Evolutionary conservation across 2,888 invertebrate species (phyloP), one percentile per base, ranked within the genome.

Genomic region (Pachliopta kotzebuea): DNA sequence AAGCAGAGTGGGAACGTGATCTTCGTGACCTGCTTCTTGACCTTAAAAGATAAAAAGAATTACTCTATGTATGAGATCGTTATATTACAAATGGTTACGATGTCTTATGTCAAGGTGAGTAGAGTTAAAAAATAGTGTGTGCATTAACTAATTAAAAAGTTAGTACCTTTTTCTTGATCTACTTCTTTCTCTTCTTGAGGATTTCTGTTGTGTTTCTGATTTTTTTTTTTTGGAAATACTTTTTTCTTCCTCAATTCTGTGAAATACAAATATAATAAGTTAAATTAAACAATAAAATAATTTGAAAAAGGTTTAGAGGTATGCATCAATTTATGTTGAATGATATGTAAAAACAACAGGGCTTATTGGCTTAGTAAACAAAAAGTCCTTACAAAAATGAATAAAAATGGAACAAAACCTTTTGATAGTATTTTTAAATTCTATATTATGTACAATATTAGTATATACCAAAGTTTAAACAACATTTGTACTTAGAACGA

Each of bases 161-260:
- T 54, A 45, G 24, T 74, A 86, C 88, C 87, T 83, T 73, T 79
- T 87, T 17, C 70, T 78, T 63, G 88, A 83, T 77, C 72, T 79
- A 69, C 86, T 90, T 58, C 74, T 76, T 3, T 85, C 75, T 55
- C 61, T 69, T 21, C 68, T 74, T 65, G 81, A 80, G 49, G 86
- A 74, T 69, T 87, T 88, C 24, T 79, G 73, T 55, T 78, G 71
- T 31, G 62, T 78, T 67, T 85, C 84, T 60, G 73, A 70, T 73
- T 83, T 86, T 67, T 68, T 80, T 67, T 78, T 83, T 70, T 76
- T 84, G 18, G 76, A 71, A 57, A 63, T 66, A 57, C 31, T 71
- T 72, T 80, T 87, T 21, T 83, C 83, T 67, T 87, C 86, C 70
- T 85, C 85, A 69, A 70, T 68, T 64, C 86, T 86, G 74, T 68